Base-by-base conservation (phyloP, 2,888 invertebrate genomes). In the Dusona sp. region DNA sequence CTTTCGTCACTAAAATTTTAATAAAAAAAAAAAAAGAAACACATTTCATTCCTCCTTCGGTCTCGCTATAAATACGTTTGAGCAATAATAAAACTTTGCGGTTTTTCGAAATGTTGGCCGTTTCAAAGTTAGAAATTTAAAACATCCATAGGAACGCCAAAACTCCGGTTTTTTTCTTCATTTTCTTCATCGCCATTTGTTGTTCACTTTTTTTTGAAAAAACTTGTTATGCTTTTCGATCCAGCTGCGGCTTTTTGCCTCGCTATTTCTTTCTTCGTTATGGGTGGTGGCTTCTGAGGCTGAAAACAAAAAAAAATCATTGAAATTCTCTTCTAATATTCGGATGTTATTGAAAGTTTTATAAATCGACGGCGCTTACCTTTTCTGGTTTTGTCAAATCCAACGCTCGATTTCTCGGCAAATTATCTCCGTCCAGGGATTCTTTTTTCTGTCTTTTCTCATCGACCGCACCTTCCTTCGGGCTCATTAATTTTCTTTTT, bases 161-260 rank as follows among this genome's bases (percentile, higher is more conserved):
- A 29, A 67, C 22, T 29, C 65, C 38, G 54, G 19, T 51, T 36
- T 82, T 78, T 77, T 79, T 85, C 92, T 89, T 96, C 92, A 95
- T 96, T 94, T 97, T 97, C 89, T 96, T 96, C 54, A 19, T 22
- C 25, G 29, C 16, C 0, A 33, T 29, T 48, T n/a, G 67, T 70
- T 79, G 79, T 85, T 92, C 90, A 96, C 92, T 95, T 96, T 93
- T 97, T 97, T 89, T 96, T 96, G 93, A 98, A 98, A 94, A 97
- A 98, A 48, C 97, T 96, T 78, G 97, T 96, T 92, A 98, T 97
- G 90, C 96, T 97, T 94, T 97, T 98, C 42, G 97, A 97, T 74
- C 97, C 97, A 90, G 96, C 95, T 45, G 98, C 98, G 80, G 97
- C 97, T 93, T 97, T 98, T 90, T 96, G 96, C 90, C 96, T 95